Evolutionary conservation across 2,113 vertebrate genomes (phyloP).

Genomic region (Noturus placidus): DNA sequence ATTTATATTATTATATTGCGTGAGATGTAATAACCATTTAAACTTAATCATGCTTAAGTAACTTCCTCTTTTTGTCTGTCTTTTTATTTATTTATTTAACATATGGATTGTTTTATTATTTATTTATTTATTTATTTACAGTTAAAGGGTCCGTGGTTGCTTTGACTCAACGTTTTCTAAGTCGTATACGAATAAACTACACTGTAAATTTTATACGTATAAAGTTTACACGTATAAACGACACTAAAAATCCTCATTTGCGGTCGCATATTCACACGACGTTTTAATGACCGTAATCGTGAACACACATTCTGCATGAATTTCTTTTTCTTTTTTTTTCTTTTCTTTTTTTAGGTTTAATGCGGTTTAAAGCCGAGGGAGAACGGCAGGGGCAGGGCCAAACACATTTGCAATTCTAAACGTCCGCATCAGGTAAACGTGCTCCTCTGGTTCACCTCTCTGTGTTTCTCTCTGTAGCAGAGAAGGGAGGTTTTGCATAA

Average conservation of each 20-base stretch:
- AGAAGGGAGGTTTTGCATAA: neutral
- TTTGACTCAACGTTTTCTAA: neutral
- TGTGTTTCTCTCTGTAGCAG: neutral
- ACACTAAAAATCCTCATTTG: neutral
- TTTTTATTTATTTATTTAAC: too few species aligned
- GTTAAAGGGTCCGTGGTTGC: neutral
- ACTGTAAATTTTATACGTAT: too few species aligned
- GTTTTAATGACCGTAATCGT: neutral
- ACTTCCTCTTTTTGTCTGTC: neutral
- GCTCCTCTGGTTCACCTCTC: neutral
- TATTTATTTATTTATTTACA: too few species aligned
- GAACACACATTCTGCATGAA: neutral
- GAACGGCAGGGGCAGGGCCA: neutral
- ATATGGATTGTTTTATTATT: too few species aligned
- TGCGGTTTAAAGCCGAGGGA: neutral
- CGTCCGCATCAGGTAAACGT: neutral
- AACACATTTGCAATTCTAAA: conserved; percentile 34
- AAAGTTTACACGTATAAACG: neutral
- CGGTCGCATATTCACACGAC: neutral
- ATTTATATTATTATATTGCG: too few species aligned
- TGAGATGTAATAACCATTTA: too few species aligned
- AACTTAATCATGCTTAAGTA: too few species aligned
- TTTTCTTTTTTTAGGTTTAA: neutral
- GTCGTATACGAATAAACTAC: too few species aligned
- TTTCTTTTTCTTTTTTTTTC: neutral